phyloP scores from a whole-genome alignment of 2,888 invertebrate genomes.

The Drosophila longiperda region DNA sequence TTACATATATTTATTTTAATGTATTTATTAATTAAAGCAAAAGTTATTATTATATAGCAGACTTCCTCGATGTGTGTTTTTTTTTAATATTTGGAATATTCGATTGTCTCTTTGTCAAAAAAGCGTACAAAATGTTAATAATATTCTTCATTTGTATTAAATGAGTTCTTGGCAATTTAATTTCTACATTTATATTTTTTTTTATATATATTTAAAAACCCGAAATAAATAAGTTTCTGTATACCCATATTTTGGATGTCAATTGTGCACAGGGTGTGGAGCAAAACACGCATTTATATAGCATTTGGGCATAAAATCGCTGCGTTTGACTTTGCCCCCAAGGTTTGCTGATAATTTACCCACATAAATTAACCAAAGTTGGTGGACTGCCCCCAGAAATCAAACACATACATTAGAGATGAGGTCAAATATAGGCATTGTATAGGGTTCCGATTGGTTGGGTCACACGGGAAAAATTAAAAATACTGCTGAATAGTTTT shows the following conservation, averaged over 20 bases:
- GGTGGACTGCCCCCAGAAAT: slow-evolving; percentile 9
- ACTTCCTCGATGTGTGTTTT: neutral
- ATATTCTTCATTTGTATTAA: neutral
- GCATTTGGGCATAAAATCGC: slow-evolving; percentile 60
- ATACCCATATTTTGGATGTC: neutral
- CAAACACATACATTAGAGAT: slow-evolving; percentile 8
- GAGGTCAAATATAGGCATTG: slow-evolving; percentile 30
- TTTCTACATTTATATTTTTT: neutral
- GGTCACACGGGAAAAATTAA: slow-evolving; percentile 70
- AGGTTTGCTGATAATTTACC: slow-evolving; percentile 66
- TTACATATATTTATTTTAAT: neutral
- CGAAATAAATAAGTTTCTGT: neutral
- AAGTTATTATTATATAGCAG: neutral
- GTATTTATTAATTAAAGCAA: neutral
- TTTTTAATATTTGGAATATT: neutral
- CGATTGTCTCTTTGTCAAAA: neutral
- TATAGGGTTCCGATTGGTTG: slow-evolving; percentile 43
- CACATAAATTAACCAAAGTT: slow-evolving; percentile 68
- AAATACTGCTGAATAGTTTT: slow-evolving; percentile 50
- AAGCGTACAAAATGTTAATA: neutral
- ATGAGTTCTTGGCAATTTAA: neutral
- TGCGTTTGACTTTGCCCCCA: slow-evolving; percentile 64
- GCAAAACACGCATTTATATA: slow-evolving; percentile 57
- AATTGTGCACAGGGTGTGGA: neutral
- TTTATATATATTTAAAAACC: neutral